These are phyloP conservation scores for Drosophila lutescens DNA, from an alignment of 2,888 invertebrate species.

Conservation along the genomic window DNA sequence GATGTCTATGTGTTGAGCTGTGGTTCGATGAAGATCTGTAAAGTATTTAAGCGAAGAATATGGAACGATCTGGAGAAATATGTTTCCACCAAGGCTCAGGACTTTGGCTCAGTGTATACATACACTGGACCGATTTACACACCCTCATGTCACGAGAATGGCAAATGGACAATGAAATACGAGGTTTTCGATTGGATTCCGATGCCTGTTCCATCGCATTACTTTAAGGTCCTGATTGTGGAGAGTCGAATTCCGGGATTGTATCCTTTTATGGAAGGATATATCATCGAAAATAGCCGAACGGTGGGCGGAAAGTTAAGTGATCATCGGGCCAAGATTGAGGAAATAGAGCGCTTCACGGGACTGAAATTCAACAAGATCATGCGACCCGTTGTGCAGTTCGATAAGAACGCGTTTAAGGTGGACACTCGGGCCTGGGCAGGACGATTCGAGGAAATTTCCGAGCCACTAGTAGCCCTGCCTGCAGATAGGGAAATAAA, in stretches of 20 bases:
- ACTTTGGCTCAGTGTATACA: slow-evolving; percentile 56
- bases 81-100: slow-evolving; percentile 37
- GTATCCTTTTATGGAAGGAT: slow-evolving; percentile 58
- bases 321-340: slow-evolving; percentile 44
- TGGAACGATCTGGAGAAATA: slow-evolving; percentile 56
- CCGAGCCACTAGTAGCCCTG: slow-evolving; percentile 1
- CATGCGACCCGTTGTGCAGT: slow-evolving; percentile 47
- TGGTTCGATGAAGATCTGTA: slow-evolving; percentile 37
- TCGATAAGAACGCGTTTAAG: slow-evolving; percentile 29
- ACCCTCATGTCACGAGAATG: slow-evolving; percentile 23
- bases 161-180: slow-evolving; percentile 58
- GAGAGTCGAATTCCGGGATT: slow-evolving; percentile 37
- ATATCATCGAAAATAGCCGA: slow-evolving; percentile 55
- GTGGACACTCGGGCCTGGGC: slow-evolving; percentile 3
- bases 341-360: slow-evolving; percentile 60
- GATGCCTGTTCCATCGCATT: slow-evolving; percentile 62
- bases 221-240: slow-evolving; percentile 64
- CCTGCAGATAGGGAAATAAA: background rate
- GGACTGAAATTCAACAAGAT: slow-evolving; percentile 60
- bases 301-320: slow-evolving; percentile 18
- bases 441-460: background rate
- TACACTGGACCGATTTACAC: slow-evolving; percentile 63
- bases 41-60: slow-evolving; percentile 50
- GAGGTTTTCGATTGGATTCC: slow-evolving; percentile 54
- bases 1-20: slow-evolving; percentile 65